Conservation (phyloP, 2,888 invertebrate genomes). For the Netelia virgata region DNA sequence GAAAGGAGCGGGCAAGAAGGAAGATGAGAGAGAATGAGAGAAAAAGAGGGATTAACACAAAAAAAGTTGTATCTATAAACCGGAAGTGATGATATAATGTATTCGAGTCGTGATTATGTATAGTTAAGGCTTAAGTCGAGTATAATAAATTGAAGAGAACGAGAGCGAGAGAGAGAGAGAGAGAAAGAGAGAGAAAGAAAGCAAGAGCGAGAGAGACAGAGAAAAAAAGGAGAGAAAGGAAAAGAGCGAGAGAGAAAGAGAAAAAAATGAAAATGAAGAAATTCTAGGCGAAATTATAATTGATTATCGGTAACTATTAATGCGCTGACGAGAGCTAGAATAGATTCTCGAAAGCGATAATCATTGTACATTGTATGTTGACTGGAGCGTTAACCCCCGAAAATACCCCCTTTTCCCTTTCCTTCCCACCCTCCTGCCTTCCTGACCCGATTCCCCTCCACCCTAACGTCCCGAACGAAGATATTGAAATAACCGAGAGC, state of each 20-base stretch:
- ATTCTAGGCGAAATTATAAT: constrained; percentile 77
- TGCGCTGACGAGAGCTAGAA: constrained; percentile 73
- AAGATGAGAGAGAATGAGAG: constrained; percentile 68
- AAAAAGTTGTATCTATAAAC: constrained; percentile 84
- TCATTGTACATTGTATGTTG: constrained; percentile 84
- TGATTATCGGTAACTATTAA: constrained; percentile 81
- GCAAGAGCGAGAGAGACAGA: constrained; percentile 51
- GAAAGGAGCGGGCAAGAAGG: constrained; percentile 14
- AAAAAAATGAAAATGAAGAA: constrained; percentile 72
- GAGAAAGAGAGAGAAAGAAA: constrained; percentile 43
- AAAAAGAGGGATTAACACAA: constrained; percentile 40
- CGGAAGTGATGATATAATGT: constrained; percentile 81
- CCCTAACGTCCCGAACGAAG: constrained; percentile 51
- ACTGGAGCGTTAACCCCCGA: constrained; percentile 77
- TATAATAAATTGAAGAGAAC: constrained; percentile 66
- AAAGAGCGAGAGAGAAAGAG: constrained; percentile 46
- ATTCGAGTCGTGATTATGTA: constrained; percentile 84
- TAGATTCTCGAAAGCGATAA: constrained; percentile 77
- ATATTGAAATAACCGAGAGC: constrained; percentile 53
- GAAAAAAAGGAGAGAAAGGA: constrained; percentile 38
- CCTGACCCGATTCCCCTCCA: constrained; percentile 13
- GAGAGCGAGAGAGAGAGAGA: constrained; percentile 27
- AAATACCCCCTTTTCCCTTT: constrained; percentile 42
- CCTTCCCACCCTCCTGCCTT: constrained; percentile 13
- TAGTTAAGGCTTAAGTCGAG: constrained; percentile 74